These are phyloP conservation scores for Symphodus melops DNA, from an alignment of 2,113 vertebrate species.

Conservation along the genomic window DNA sequence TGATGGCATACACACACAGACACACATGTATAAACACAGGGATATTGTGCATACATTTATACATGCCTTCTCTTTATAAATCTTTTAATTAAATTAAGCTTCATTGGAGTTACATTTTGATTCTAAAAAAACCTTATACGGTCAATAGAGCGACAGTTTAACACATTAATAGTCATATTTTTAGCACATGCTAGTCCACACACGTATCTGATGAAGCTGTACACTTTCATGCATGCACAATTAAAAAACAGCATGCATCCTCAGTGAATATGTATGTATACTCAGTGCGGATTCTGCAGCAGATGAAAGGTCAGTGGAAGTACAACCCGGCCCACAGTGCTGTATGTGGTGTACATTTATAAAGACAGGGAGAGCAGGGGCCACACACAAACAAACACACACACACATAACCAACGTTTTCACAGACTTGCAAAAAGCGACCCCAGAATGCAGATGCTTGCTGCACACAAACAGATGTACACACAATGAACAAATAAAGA, in stretches of 20 bases:
- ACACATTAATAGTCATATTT: not conserved
- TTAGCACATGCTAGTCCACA: not conserved
- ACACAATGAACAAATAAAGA: constrained; percentile 24
- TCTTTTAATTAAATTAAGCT: constrained; percentile 13
- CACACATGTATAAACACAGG: constrained; percentile 1
- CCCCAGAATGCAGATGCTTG: constrained; percentile 36
- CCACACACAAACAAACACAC: constrained; percentile 3
- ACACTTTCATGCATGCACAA: constrained; percentile 13
- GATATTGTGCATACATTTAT: constrained; percentile 19
- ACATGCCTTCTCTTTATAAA: constrained; percentile 24
- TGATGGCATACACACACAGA: constrained; percentile 18
- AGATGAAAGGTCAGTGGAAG: constrained; percentile 68
- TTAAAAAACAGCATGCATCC: constrained; percentile 27
- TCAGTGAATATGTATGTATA: constrained; percentile 1
- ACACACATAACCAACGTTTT: not conserved
- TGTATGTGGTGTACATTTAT: constrained; percentile 48
- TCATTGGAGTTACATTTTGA: constrained; percentile 13
- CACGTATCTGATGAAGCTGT: not conserved
- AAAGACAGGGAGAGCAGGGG: constrained; percentile 22
- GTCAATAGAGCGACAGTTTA: not conserved
- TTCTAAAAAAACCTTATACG: not conserved
- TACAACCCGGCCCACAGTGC: constrained; percentile 38
- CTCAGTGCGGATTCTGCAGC: constrained; percentile 22
- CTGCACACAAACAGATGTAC: constrained; percentile 13
- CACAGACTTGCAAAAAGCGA: not conserved